A percentile compares a stretch with the other conserved stretches of the same genome.
phyloP scores from a whole-genome alignment of 2,888 invertebrate species.

The Calliopum simillimum region DNA sequence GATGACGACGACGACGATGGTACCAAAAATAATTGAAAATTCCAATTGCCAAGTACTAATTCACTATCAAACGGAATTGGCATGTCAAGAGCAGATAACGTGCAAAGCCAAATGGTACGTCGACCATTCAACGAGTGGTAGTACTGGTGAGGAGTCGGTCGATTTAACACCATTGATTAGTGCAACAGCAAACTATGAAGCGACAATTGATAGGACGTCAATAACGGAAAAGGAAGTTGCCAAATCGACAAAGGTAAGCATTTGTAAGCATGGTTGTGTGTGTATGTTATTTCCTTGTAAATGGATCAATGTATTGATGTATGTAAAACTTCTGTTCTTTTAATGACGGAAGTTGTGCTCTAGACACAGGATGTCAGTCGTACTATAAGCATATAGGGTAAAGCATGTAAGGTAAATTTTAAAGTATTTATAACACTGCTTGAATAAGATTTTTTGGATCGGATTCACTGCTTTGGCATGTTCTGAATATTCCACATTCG shows the following conservation, averaged over 20 bases:
- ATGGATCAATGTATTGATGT: background rate
- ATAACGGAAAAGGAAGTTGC: constrained; percentile 54
- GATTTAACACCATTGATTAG: constrained; percentile 66
- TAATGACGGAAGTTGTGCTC: background rate
- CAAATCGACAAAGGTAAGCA: constrained; percentile 60
- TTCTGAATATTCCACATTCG: too few relatives aligned
- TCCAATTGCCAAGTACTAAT: constrained; percentile 66
- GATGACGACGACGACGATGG: constrained; percentile 43
- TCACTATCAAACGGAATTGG: constrained; percentile 65
- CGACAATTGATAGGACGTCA: constrained; percentile 57
- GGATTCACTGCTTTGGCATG: too few relatives aligned
- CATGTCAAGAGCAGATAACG: constrained; percentile 64
- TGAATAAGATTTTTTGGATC: too few relatives aligned
- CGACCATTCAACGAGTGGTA: constrained; percentile 49
- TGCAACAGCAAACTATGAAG: constrained; percentile 64
- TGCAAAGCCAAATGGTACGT: constrained; percentile 59
- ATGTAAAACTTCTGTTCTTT: background rate
- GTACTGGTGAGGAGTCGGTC: constrained; percentile 54
- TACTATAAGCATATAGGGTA: too few relatives aligned
- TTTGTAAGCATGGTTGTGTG: background rate
- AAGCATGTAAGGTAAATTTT: too few relatives aligned
- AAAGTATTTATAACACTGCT: too few relatives aligned
- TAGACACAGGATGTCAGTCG: background rate
- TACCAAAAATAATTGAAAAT: constrained; percentile 66
- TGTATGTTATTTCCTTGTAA: constrained; percentile 2